phyloP scores from a whole-genome alignment of 2,113 vertebrate species.

The Castor canadensis region DNA sequence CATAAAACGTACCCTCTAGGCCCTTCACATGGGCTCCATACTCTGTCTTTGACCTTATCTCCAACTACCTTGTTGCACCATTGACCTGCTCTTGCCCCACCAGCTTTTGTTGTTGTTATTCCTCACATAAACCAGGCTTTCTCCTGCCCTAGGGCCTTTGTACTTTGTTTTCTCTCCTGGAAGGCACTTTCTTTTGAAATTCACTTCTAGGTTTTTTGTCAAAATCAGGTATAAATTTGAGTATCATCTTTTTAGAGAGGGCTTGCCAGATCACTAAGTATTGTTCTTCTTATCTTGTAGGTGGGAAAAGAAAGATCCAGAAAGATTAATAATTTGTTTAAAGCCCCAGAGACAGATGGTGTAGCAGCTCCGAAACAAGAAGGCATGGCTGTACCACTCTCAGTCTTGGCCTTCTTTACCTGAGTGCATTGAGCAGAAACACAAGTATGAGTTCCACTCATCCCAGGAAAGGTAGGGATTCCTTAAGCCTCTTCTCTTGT shows the following conservation, averaged over 20 bases:
- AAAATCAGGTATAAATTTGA: slow-evolving; percentile 15
- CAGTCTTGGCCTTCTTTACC: neutral
- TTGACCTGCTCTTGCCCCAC: neutral
- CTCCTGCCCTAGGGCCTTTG: neutral
- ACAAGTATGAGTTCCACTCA: neutral
- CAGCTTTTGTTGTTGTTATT: neutral
- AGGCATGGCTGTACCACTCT: neutral
- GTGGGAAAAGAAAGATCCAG: slow-evolving; percentile 8
- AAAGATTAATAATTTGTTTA: neutral
- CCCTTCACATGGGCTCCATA: neutral
- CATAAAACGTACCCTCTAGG: neutral
- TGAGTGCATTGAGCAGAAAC: neutral
- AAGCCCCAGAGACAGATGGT: neutral
- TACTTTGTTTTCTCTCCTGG: neutral
- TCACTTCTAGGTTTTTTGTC: neutral
- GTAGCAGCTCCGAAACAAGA: neutral
- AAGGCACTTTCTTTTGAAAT: neutral
- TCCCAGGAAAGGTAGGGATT: slow-evolving; percentile 40
- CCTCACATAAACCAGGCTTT: neutral
- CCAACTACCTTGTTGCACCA: neutral
- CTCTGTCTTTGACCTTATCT: neutral
- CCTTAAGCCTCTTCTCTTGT: slow-evolving; percentile 42
- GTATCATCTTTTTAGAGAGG: neutral
- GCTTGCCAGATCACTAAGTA: neutral
- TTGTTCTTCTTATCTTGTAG: neutral